Base-by-base conservation (phyloP, 2,797 vertebrate genomes). In the Pipistrellus kuhlii region DNA sequence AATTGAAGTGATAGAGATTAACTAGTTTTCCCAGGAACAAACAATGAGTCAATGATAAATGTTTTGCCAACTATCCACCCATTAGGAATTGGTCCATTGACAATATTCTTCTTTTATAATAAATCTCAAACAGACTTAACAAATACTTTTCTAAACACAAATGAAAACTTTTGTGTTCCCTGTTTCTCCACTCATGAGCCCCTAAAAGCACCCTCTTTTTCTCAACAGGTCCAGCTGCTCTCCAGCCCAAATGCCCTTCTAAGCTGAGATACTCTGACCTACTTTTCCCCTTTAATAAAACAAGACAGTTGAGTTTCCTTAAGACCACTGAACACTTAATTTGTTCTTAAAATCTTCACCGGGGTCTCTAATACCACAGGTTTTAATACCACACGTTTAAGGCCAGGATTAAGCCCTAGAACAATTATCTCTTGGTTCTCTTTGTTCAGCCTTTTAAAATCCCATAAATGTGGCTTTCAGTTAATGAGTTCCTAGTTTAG, bases 271-370 rank as follows among this genome's bases (percentile, higher is more conserved):
- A 30, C 51, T 41, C 1, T n/a, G 23, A 66, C 41, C 35, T 75
- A 25, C 57, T 71, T 88, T 85, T 55, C 2, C 20, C 76, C 55
- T 68, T 86, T 85, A 87, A 82, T 46, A 71, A 94, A 82, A 9
- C 4, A 81, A 53, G 12, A 41, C 23, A 38, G 41, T 17, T 30
- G 4, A 38, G 15, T 69, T 96, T 90, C 27, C 62, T 48, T 48
- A 81, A 85, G 41, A 59, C 81, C 66, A 62, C 68, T 35, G 46
- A 88, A 44, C 13, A 23, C 71, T 87, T 89, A 64, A 77, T 83
- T 90, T 73, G 44, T 89, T 85, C 59, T 27, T 72, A 4, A 2
- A 68, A 51, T 38, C 18, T 51, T 77, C 38, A 27, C 41, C n/a
- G 32, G 41, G 89, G 66, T 91, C 84, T 95, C 62, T 44, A 57